Evolutionary conservation across 2,888 invertebrate genomes (phyloP), one percentile per base, ranked within the genome.

Genomic region (Lasioglossum vierecki): DNA sequence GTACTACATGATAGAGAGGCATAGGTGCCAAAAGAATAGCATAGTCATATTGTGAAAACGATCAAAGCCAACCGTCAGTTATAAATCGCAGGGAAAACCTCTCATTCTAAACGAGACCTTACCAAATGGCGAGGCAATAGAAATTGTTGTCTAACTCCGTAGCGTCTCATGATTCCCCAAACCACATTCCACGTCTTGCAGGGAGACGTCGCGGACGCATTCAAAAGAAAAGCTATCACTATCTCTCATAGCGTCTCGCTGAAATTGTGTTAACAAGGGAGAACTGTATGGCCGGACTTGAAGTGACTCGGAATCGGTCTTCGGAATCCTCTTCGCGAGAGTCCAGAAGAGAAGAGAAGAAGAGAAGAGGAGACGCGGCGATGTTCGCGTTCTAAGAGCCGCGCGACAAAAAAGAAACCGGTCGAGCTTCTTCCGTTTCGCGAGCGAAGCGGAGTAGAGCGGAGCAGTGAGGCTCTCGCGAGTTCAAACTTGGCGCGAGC

Each of bases 321-420:
- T 74, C 82, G 60, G 49, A 79, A 76, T 76, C 71, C 44, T 80
- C 77, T 46, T 44, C n/a, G 60, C 26, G 60, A 60, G 60, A 30
- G 26, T 26, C 60, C 26, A 60, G 60, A 15, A 5, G 60, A 5
- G 60, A 60, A 15, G 26, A 13, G 26, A 11, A 4, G 46, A 76
- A 30, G 79, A 57, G 72, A 26, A 57, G 60, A 72, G 44, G n/a
- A 26, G 53, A 30, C 15, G 57, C 66, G 77, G 11, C 57, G 73
- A 77, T 76, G 74, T 74, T 70, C 74, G 63, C 53, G 70, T 80
- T 82, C 80, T 80, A 70, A 77, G 79, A 84, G 80, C 15, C 30
- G 73, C 49, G 80, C 81, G 85, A 85, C 86, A 86, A 87, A 87
- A 86, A 85, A 87, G 86, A 87, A 87, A 87, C 87, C 87, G 87